Percentiles rank a stretch among this genome's conserved stretches.
Conservation (phyloP, 2,113 vertebrate species). For the Hippopotamus amphibius region DNA sequence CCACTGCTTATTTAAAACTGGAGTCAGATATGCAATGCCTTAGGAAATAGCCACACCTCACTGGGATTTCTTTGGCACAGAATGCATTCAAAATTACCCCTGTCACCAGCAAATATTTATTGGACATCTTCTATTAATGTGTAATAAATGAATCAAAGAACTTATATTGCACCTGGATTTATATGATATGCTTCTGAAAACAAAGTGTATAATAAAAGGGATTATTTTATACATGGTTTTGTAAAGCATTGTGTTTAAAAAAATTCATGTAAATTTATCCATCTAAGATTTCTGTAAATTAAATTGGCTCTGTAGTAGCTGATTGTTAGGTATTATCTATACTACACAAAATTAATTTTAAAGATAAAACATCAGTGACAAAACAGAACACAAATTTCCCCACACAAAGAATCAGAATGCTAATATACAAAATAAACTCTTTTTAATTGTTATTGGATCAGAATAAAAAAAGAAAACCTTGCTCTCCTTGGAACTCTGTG, state of each 20-base stretch:
- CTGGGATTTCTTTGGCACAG: slow-evolving; percentile 57
- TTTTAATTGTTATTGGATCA: background rate
- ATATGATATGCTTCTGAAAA: background rate
- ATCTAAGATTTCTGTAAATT: background rate
- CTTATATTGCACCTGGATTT: background rate
- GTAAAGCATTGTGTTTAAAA: background rate
- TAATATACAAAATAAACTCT: background rate
- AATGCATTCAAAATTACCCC: slow-evolving; percentile 18
- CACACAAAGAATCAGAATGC: background rate
- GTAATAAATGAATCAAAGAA: background rate
- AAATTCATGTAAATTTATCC: background rate
- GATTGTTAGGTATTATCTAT: background rate
- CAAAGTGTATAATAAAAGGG: background rate
- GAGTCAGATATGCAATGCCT: slow-evolving; percentile 19
- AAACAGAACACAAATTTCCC: background rate
- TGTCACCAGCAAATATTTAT: slow-evolving; percentile 32
- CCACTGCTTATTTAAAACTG: slow-evolving; percentile 64
- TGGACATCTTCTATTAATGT: slow-evolving; percentile 21
- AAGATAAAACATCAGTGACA: background rate
- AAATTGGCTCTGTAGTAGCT: background rate
- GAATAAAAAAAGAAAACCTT: background rate
- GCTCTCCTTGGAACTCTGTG: background rate
- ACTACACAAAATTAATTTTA: slow-evolving; percentile 13
- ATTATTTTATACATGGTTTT: background rate
- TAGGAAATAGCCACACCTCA: slow-evolving; percentile 51